phyloP scores from a whole-genome alignment of 2,888 invertebrate species.

The Campoletis raptor region DNA sequence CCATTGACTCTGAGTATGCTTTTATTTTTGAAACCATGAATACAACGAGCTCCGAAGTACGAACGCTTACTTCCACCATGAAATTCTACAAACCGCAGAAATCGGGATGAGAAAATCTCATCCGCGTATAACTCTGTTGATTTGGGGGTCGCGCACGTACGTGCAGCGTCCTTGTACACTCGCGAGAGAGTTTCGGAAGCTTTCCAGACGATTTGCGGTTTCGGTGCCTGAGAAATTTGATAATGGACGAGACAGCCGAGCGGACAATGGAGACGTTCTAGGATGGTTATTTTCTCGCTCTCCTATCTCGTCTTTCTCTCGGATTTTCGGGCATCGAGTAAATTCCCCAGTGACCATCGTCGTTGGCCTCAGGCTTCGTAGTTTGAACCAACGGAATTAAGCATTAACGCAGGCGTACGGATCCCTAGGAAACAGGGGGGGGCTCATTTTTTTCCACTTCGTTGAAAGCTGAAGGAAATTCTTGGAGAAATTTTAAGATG shows the following conservation, averaged over 20 bases:
- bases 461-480: conserved; percentile 13
- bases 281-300: conserved; percentile 46
- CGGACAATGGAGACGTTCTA: conserved; percentile 68
- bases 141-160: conserved; percentile 30
- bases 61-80: conserved; percentile 20
- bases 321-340: conserved; percentile 37
- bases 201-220: conserved; percentile 71
- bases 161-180: conserved; percentile 27
- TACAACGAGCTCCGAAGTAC: neutral
- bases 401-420: conserved; percentile 18
- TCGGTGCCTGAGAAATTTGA: conserved; percentile 71
- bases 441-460: conserved; percentile 26
- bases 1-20: neutral
- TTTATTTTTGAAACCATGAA: neutral
- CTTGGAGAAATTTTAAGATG: conserved; percentile 21
- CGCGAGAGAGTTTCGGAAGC: conserved; percentile 70
- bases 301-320: conserved; percentile 5
- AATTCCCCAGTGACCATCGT: conserved; percentile 63
- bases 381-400: conserved; percentile 58
- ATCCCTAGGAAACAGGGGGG: neutral
- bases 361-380: conserved; percentile 39
- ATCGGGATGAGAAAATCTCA: conserved; percentile 32
- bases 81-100: conserved; percentile 42
- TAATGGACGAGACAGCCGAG: conserved; percentile 70
- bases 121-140: conserved; percentile 19